A percentile compares a stretch with the other conserved stretches of the same genome.
phyloP scores from a whole-genome alignment of 1,140 invertebrate genomes.

The Penaeus indicus region DNA sequence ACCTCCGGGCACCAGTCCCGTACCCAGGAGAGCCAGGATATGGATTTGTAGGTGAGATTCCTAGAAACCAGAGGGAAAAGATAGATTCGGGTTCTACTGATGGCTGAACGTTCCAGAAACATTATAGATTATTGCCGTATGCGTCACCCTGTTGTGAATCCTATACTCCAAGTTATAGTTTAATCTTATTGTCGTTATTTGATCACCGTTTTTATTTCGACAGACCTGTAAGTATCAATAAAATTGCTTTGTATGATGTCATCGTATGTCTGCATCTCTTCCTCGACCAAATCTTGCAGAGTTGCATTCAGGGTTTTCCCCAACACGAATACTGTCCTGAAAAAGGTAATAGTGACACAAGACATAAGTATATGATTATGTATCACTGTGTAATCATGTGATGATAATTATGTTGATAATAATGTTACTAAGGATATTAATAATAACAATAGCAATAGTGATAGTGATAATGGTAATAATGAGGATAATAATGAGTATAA shows the following conservation, averaged over 20 bases:
- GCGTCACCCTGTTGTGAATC: no score
- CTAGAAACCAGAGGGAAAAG: not conserved
- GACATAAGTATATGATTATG: not conserved
- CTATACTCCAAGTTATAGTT: no score
- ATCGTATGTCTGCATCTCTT: slow-evolving; percentile 61
- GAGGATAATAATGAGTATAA: no score
- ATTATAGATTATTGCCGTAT: not conserved
- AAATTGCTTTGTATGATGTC: slow-evolving; percentile 69
- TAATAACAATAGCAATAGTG: no score
- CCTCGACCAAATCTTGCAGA: slow-evolving; percentile 1
- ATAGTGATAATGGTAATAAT: no score
- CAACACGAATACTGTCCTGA: not conserved
- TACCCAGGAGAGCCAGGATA: slow-evolving; percentile 63
- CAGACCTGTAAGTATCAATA: slow-evolving; percentile 53
- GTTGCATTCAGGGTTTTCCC: not conserved
- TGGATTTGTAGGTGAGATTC: slow-evolving; percentile 66
- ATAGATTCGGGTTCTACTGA: no score
- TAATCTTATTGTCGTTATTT: no score
- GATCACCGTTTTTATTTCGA: no score
- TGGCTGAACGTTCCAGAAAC: not conserved
- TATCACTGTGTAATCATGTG: not conserved
- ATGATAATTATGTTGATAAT: no score
- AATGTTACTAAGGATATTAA: no score
- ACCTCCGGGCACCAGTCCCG: slow-evolving; percentile 57
- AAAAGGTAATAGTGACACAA: not conserved